These are phyloP conservation scores for Onthophagus sagittarius DNA, from an alignment of 2,888 invertebrate species.

Conservation along the genomic window DNA sequence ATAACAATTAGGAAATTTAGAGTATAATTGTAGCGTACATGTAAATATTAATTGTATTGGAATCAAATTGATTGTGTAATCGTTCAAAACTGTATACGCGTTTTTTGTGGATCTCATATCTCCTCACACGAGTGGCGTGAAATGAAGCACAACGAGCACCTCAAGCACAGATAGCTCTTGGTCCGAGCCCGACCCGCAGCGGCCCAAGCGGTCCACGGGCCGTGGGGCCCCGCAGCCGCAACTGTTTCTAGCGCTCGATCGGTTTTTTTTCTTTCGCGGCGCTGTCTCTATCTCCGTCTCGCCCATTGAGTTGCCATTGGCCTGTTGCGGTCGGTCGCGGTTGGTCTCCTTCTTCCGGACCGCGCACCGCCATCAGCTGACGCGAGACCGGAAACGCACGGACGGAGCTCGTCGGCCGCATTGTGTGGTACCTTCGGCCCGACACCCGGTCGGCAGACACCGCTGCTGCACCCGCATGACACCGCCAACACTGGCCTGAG, in stretches of 20 bases:
- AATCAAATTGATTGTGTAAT: neutral
- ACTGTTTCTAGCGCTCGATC: slow-evolving; percentile 30
- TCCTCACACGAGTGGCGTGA: slow-evolving; percentile 16
- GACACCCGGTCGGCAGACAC: slow-evolving; percentile 49
- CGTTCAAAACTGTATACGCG: neutral
- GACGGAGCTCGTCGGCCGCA: slow-evolving; percentile 35
- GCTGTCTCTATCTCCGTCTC: slow-evolving; percentile 22
- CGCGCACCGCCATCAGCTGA: slow-evolving; percentile 65
- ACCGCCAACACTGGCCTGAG: slow-evolving; percentile 4
- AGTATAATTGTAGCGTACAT: too few relatives aligned
- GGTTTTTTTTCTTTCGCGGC: neutral
- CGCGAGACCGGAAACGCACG: slow-evolving; percentile 46
- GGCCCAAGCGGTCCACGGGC: slow-evolving; percentile 33
- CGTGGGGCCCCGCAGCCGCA: slow-evolving; percentile 43
- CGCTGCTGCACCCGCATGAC: slow-evolving; percentile 45
- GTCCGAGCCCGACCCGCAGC: slow-evolving; percentile 39
- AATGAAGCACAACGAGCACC: slow-evolving; percentile 30
- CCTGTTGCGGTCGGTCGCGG: slow-evolving; percentile 54
- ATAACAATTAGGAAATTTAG: too few relatives aligned
- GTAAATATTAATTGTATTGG: too few relatives aligned
- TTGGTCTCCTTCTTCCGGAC: slow-evolving; percentile 73
- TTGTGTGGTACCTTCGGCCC: slow-evolving; percentile 40
- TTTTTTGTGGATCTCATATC: neutral
- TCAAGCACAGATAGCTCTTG: slow-evolving; percentile 46
- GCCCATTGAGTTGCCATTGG: slow-evolving; percentile 31